These are phyloP conservation scores for Neoaliturus tenellus DNA, from an alignment of 2,888 invertebrate species.

Conservation along the genomic window DNA sequence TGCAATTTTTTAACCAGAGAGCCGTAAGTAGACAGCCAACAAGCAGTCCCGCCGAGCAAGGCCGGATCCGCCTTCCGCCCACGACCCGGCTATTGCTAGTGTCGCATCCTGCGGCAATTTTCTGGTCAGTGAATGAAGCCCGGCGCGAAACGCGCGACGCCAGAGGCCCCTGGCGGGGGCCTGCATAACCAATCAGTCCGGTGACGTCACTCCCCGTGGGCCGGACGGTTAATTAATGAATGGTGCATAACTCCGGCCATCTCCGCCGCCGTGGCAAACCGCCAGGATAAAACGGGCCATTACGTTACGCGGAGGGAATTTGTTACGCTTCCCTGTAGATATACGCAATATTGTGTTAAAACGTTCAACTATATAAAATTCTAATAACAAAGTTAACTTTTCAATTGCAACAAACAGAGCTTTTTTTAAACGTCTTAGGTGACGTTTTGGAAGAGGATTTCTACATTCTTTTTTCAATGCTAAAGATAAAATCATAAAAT, in stretches of 20 bases:
- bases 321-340: background rate
- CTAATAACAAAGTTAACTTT: too few relatives aligned
- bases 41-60: too few relatives aligned
- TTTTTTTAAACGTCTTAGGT: too few relatives aligned
- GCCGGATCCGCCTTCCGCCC: too few relatives aligned
- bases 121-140: slow-evolving; percentile 35
- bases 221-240: slow-evolving; percentile 23
- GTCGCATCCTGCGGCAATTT: slow-evolving; percentile 40
- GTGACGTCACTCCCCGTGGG: slow-evolving; percentile 30
- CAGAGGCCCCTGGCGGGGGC: slow-evolving; percentile 39
- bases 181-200: slow-evolving; percentile 5
- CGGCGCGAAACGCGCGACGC: background rate
- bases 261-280: background rate
- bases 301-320: background rate
- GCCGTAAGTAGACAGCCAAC: too few relatives aligned
- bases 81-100: background rate
- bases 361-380: too few relatives aligned
- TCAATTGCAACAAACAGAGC: too few relatives aligned
- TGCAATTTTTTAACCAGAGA: too few relatives aligned
- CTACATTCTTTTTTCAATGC: too few relatives aligned
- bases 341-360: background rate
- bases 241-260: background rate
- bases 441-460: too few relatives aligned
- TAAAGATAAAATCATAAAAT: too few relatives aligned
- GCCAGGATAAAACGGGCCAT: background rate